Conservation (phyloP, 2,797 vertebrate species). For the Caiman crocodilus region DNA sequence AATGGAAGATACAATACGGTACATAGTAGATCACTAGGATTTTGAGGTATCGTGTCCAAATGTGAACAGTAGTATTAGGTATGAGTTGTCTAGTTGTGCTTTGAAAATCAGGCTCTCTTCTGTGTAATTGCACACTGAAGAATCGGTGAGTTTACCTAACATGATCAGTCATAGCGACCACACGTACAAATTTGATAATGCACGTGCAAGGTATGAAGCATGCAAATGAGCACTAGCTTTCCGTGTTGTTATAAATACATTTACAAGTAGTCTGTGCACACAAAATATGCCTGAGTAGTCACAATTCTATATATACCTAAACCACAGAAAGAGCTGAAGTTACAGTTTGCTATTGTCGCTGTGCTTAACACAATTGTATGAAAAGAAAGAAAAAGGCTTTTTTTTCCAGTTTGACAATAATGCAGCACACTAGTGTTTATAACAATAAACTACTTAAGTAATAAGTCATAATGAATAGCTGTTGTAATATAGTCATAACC, state of each 20-base stretch:
- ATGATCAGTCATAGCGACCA: neutral
- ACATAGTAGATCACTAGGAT: neutral
- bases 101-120: neutral
- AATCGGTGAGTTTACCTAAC: rapidly evolving
- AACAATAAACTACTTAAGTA: constrained; percentile 16
- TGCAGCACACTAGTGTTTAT: constrained; percentile 27
- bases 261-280: neutral
- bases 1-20: neutral
- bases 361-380: neutral
- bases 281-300: neutral
- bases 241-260: neutral
- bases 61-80: neutral
- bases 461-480: neutral
- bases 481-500: neutral
- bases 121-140: neutral
- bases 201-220: neutral
- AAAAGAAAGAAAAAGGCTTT: neutral
- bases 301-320: neutral
- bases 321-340: neutral
- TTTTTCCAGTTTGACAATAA: neutral
- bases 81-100: neutral
- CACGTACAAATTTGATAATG: too few species aligned
- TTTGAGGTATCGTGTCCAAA: neutral
- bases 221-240: neutral
- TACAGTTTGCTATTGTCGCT: neutral